Evolutionary conservation across 2,797 vertebrate genomes (phyloP), one percentile per base, ranked within the genome.

Genomic region (Anniella stebbinsi): DNA sequence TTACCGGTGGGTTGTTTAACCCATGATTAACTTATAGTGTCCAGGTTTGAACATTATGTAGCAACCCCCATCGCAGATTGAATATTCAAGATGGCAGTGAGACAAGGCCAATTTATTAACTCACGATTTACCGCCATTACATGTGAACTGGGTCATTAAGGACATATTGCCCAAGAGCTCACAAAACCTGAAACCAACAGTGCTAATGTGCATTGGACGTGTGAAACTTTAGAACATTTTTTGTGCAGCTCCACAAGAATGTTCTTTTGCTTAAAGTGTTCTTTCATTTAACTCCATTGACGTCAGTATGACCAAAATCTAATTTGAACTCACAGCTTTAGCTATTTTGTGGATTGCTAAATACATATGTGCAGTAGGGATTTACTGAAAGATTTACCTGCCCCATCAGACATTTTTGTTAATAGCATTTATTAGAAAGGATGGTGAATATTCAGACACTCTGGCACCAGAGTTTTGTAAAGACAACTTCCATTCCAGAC

Each of bases 391-490:
- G 1, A 21, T 72, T 82, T 91, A 67, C 12, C 48, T 28, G 21
- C 2, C 63, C 2, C 66, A 45, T 12, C 17, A 91, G 67, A 86
- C 45, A 13, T 38, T 84, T 76, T 87, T 66, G 80, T 21, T 87
- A 67, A 23, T 67, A n/a, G 51, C 2, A 77, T 13, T 63, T 81
- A 91, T 85, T 85, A 3, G n/a, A 54, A 82, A 86, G 57, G 70
- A 70, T 5, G 70, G 48, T 80, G 0, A 92, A 78, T 33, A 91
- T 38, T 21, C 70, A 87, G 92, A 70, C 76, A 81, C 23, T 78
- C 87, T 89, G 51, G 80, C 85, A 82, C 38, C 60, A 66, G 54
- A 28, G 28, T 76, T 87, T 87, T 88, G 81, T 80, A 63, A 80
- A 92, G 45, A 9, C 21, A 51, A 9, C 21, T 87, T 91, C 21